These are phyloP conservation scores for Hirundichthys speculiger DNA, from an alignment of 2,113 vertebrate species.

Conservation along the genomic window DNA sequence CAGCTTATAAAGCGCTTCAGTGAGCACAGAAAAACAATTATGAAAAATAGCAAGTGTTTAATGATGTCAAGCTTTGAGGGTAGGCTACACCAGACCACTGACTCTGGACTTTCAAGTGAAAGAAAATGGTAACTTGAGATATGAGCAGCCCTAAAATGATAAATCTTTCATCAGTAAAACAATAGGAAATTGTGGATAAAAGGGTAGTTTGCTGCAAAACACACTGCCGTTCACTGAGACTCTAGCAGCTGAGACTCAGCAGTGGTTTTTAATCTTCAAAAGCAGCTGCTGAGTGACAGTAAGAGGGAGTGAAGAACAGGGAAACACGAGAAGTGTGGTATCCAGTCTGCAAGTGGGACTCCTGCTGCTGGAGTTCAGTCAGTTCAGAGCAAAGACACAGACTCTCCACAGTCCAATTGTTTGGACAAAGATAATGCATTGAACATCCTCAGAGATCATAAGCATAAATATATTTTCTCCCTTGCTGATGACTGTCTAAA, in stretches of 20 bases:
- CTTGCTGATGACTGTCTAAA: no score
- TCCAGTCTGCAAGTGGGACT: constrained; percentile 16
- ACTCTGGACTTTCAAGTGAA: not conserved
- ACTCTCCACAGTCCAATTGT: constrained; percentile 13
- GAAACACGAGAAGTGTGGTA: constrained; percentile 55
- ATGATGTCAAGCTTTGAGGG: constrained; percentile 23
- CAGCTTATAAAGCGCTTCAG: constrained; percentile 17
- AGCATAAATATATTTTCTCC: not conserved
- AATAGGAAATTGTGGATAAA: constrained; percentile 23
- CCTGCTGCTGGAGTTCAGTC: constrained; percentile 29
- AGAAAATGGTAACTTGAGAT: constrained; percentile 6
- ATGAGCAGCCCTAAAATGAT: constrained; percentile 9
- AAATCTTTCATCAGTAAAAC: constrained; percentile 15
- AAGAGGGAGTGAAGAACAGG: constrained; percentile 18
- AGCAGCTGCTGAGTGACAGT: constrained; percentile 62
- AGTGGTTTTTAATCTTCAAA: constrained; percentile 57
- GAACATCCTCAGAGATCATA: not conserved
- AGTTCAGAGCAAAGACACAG: constrained; percentile 1
- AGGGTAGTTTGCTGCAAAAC: constrained; percentile 15
- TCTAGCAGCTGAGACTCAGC: constrained; percentile 27
- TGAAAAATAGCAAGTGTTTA: constrained; percentile 22
- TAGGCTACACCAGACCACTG: not conserved
- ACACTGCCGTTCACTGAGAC: constrained; percentile 9
- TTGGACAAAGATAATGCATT: not conserved
- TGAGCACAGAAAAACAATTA: not conserved